Base-by-base conservation (phyloP, 2,888 invertebrate species). In the Xiphydria camelus region DNA sequence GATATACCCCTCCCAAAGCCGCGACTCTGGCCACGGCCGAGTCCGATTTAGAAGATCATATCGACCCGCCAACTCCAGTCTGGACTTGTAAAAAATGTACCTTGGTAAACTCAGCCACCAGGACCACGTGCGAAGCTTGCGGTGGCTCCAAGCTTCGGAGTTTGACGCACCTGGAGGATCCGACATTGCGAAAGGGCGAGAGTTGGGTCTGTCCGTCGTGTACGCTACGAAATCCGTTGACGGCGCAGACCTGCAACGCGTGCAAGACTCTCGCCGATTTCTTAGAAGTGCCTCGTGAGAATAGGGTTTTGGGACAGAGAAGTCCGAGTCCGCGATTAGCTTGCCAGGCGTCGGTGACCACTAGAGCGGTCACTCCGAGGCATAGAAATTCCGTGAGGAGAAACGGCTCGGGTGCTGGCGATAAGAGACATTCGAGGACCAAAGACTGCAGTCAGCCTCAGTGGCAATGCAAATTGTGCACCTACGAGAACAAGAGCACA, bases 61-160 rank as follows among this genome's bases (percentile, higher is more conserved):
- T 86, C 2, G 71, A 72, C 19, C 14, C 58, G 15, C 54, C 61
- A 1, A 58, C 55, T 15, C 62, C 69, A 0, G 61, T 58, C 2
- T 95, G 94, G 94, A 84, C 89, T 9, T 95, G 94, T 73, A 83
- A 84, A 52, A 89, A 91, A 59, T 95, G 95, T 70, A 94, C 94
- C 2, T 78, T 94, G 45, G 82, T 91, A 17, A 95, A 95, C 76
- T 83, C 86, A 12, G 79, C 82, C 0, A 77, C 82, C 15, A 83
- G 85, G 0, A 79, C 83, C 47, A 86, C 86, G 0, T 95, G 95
- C 72, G 87, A 88, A 7, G 92, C 91, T 0, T 95, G 95, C 72
- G 90, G 90, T 26, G 90, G 90, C n/a, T 88, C 90, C 0, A 86
- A 88, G 59, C 78, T 91, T 4, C 83, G 85, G 52, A 87, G 87